These are phyloP conservation scores for Calyptommatus sinebrachiatus DNA, from an alignment of 2,113 vertebrate genomes.

Conservation along the genomic window DNA sequence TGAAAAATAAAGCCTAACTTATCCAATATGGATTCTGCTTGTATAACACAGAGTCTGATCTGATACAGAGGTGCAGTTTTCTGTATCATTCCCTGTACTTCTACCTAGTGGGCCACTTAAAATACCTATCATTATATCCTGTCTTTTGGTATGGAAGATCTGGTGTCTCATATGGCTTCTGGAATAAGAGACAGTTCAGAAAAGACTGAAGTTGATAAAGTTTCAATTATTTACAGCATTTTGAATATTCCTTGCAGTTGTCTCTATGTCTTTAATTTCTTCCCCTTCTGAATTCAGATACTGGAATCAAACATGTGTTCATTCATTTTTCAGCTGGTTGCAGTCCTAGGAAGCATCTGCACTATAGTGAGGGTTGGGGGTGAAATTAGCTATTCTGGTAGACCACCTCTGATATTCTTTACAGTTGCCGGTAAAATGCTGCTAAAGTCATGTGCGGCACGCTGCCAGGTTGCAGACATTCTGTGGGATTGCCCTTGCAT, in stretches of 20 bases:
- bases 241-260: neutral
- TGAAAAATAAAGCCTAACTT: too few relatives aligned
- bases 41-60: too few relatives aligned
- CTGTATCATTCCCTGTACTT: too few relatives aligned
- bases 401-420: constrained; percentile 43
- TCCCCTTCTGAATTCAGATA: fast-evolving
- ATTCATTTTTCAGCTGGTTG: neutral
- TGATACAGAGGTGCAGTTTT: too few relatives aligned
- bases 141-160: too few relatives aligned
- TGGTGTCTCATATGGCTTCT: too few relatives aligned
- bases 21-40: too few relatives aligned
- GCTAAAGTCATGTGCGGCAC: constrained; percentile 39
- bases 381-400: constrained; percentile 51
- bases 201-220: neutral
- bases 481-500: constrained; percentile 43
- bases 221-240: neutral
- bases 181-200: too few relatives aligned
- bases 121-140: too few relatives aligned
- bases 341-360: constrained; percentile 1
- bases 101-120: too few relatives aligned
- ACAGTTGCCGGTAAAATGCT: constrained; percentile 54
- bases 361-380: neutral
- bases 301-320: neutral
- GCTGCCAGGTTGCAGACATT: constrained; percentile 48
- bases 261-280: neutral